Conservation (phyloP, 2,113 vertebrate genomes). For the Callocephalon fimbriatum region DNA sequence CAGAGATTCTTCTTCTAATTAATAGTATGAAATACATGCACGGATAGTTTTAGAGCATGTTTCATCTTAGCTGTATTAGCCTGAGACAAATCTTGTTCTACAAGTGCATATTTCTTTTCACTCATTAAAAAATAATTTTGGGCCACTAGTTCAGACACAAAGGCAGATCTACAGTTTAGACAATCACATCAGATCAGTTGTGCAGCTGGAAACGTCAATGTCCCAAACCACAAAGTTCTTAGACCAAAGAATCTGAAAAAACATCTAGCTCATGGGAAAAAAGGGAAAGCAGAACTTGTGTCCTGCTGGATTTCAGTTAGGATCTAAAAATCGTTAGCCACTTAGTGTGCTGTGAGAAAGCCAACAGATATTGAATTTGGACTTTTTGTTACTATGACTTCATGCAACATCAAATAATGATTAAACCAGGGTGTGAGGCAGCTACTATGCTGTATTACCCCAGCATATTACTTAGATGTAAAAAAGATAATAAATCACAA, state of each 20-base stretch:
- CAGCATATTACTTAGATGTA: not conserved
- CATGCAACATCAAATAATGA: not conserved
- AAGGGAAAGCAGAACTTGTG: not conserved
- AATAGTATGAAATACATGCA: not conserved
- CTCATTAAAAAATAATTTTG: not conserved
- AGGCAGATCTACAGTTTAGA: not conserved
- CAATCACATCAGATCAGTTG: not conserved
- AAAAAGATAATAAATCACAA: not conserved
- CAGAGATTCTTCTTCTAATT: not conserved
- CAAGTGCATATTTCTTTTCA: not conserved
- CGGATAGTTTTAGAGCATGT: not conserved
- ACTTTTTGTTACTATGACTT: not conserved
- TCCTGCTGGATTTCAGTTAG: not conserved
- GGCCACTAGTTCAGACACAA: not conserved
- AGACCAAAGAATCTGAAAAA: not conserved
- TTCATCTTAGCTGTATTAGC: not conserved
- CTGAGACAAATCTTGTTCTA: not conserved
- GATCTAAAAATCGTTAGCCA: not conserved
- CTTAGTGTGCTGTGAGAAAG: not conserved
- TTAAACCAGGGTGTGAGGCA: not conserved
- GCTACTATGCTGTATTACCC: not conserved
- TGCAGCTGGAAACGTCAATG: not conserved
- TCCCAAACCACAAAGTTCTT: not conserved
- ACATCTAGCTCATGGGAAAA: not conserved
- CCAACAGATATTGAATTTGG: not conserved